Conservation (phyloP, 2,888 invertebrate genomes). For the Villa cingulata region DNA sequence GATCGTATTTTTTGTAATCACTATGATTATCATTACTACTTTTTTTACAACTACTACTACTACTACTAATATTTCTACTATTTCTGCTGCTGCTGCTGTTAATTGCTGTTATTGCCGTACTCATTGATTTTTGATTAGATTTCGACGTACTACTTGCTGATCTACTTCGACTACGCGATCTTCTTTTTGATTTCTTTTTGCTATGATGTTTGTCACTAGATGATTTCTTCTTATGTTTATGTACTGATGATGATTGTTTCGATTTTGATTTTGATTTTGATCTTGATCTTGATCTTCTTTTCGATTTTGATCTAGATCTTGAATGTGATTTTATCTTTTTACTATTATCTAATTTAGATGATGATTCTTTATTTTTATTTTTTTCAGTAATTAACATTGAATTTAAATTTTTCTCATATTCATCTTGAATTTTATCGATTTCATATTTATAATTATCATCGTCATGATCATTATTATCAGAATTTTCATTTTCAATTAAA, state of each 20-base stretch:
- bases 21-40: no score
- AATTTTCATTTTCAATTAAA: no score
- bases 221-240: constrained; percentile 6
- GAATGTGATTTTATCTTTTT: background rate
- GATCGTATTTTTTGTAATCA: no score
- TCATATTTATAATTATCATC: background rate
- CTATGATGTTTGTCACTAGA: constrained; percentile 9
- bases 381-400: no score
- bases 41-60: no score
- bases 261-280: constrained; percentile 14
- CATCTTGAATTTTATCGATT: no score
- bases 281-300: background rate
- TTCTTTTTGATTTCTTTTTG: constrained; percentile 24
- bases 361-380: no score
- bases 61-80: no score
- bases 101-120: no score
- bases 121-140: no score
- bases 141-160: background rate
- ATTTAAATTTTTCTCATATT: background rate
- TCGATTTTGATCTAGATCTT: background rate
- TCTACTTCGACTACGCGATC: constrained; percentile 16
- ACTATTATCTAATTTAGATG: background rate
- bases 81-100: no score
- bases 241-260: constrained; percentile 14
- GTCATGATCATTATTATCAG: background rate